Base-by-base conservation (phyloP, 2,797 vertebrate genomes). In the Poliocrania exsul region DNA sequence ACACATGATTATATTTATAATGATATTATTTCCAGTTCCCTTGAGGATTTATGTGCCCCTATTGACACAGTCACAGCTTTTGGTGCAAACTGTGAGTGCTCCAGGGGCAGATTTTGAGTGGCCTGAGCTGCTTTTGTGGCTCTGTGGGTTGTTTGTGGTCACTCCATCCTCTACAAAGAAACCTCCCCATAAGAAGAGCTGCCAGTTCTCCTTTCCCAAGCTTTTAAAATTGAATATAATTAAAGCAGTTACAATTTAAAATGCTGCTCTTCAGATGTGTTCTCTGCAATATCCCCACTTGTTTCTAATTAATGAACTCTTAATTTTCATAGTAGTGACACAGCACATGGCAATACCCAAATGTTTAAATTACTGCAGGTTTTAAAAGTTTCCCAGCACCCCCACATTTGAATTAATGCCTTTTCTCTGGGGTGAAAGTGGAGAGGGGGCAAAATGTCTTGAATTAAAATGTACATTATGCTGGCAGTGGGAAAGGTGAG, bases 401-500 rank as follows among this genome's bases (percentile, higher is more conserved):
- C 92, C 58, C 81, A 29, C 23, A 3, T 38, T 73, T 66, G 47
- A 54, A 54, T 93, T 84, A 53, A 24, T 78, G 51, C 28, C 26
- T 77, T 54, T 13, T 33, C 37, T 86, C 57, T 74, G 24, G 60
- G 37, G 15, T 54, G 33, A 69, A 54, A 35, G 40, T n/a, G 21
- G 51, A 60, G 72, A 77, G 16, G 15, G 60, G 37, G 65, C 74
- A 88, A 93, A 96, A 91, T 91, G 56, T 85, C 88, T 93, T 88
- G 61, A 65, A 86, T 86, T 95, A 38, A 81, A 87, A 80, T 67
- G 65, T 81, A 18, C 88, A 81, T 71, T 89, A 71, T 92, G 92
- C 90, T 97, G 86, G 95, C 89, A 90, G 56, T 93, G 81, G 74
- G 79, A 94, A 92, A 97, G 95, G 89, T 96, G 89, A 93, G 89